Evolutionary conservation across 2,113 vertebrate species (phyloP).

Genomic region (Clarias macrocephalus): DNA sequence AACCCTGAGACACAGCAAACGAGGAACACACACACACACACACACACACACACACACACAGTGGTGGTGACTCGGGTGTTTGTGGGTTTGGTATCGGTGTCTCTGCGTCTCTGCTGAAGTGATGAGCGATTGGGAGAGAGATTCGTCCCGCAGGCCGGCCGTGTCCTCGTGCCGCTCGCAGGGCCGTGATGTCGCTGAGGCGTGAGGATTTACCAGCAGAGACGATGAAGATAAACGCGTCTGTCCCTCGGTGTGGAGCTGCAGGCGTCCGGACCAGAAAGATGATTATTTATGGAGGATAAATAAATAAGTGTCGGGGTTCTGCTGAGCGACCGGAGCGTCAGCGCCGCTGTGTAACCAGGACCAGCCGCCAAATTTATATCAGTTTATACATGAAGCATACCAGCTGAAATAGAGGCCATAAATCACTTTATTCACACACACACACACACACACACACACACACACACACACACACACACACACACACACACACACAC

Average conservation of each 20-base stretch:
- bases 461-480: slow-evolving; percentile 7
- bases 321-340: slow-evolving; percentile 17
- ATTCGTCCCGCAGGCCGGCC: not conserved
- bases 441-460: slow-evolving; percentile 3
- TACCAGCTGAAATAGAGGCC: slow-evolving; percentile 3
- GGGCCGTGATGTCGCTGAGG: not conserved
- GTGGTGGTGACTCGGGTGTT: not conserved
- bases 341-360: not conserved
- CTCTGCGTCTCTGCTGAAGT: not conserved
- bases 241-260: not conserved
- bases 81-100: not conserved
- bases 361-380: not conserved
- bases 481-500: not conserved
- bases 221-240: slow-evolving; percentile 7
- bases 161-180: not conserved
- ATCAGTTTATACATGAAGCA: slow-evolving; percentile 33
- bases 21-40: not conserved
- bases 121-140: not conserved
- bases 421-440: slow-evolving; percentile 17
- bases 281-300: not conserved
- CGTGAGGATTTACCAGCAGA: not conserved
- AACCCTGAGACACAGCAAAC: not conserved
- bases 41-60: not conserved
- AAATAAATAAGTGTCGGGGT: not conserved
- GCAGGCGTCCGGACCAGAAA: not conserved